Evolutionary conservation across 2,113 vertebrate genomes (phyloP).

Genomic region (Plestiodon gilberti): DNA sequence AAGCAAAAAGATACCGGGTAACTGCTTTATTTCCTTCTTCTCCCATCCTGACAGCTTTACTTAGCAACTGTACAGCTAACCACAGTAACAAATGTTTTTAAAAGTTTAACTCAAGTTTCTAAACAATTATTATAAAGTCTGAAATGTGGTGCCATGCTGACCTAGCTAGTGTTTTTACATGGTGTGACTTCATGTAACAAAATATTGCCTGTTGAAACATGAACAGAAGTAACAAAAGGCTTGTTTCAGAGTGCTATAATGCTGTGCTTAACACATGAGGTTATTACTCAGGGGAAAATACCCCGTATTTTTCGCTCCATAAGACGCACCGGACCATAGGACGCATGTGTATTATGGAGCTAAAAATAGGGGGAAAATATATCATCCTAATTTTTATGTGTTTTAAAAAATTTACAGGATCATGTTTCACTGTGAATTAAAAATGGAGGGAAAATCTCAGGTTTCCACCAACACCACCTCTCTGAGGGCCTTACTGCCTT

Average conservation of each 20-base stretch:
- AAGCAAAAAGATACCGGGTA: neutral
- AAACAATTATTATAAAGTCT: conserved; percentile 49
- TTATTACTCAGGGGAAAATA: neutral
- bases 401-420: too few relatives aligned
- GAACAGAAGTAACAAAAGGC: conserved; percentile 12
- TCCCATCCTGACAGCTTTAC: neutral
- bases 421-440: too few relatives aligned
- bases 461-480: too few relatives aligned
- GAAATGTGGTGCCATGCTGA: conserved; percentile 43
- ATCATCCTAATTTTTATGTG: too few relatives aligned
- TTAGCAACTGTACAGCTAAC: conserved; percentile 23
- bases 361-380: too few relatives aligned
- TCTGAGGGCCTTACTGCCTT: too few relatives aligned
- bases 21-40: conserved; percentile 7
- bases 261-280: neutral
- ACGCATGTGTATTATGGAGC: too few relatives aligned
- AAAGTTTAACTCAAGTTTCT: conserved; percentile 31
- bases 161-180: conserved; percentile 20
- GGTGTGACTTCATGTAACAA: conserved; percentile 15
- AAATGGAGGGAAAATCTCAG: too few relatives aligned
- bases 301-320: too few relatives aligned
- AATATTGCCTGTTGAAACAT: conserved; percentile 40
- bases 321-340: too few relatives aligned
- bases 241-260: conserved; percentile 9
- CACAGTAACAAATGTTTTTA: conserved; percentile 24